A percentile compares a stretch with the other conserved stretches of the same genome.
phyloP scores from a whole-genome alignment of 2,797 vertebrate species.

The Echiichthys vipera region DNA sequence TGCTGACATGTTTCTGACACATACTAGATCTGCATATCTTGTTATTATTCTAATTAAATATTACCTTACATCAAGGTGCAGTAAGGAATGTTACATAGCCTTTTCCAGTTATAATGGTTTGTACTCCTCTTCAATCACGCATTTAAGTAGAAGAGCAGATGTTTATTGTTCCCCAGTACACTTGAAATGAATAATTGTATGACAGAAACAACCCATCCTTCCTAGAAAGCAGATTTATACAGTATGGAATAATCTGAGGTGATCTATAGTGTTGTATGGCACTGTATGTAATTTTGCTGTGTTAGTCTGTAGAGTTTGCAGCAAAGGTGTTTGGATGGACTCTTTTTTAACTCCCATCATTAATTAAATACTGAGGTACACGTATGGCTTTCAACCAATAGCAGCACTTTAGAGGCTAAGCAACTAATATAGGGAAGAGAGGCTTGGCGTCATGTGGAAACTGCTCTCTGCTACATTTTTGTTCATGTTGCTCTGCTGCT shows the following conservation, averaged over 20 bases:
- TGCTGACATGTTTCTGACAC: not conserved
- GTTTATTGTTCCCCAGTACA: not conserved
- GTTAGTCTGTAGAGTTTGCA: not conserved
- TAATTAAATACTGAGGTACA: not conserved
- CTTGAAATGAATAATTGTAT: not conserved
- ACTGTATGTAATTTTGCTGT: not conserved
- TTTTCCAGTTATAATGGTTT: not conserved
- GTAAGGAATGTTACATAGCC: not conserved
- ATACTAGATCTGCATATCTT: not conserved
- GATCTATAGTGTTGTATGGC: too few relatives aligned
- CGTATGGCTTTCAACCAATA: constrained; percentile 2
- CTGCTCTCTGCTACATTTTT: not conserved
- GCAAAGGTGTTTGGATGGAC: not conserved
- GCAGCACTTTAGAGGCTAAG: not conserved
- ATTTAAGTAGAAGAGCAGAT: constrained; percentile 1
- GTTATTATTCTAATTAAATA: constrained; percentile 6
- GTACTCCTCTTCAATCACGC: not conserved
- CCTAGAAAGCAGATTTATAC: not conserved
- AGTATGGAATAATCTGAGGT: not conserved
- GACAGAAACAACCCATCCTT: not conserved
- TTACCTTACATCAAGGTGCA: constrained; percentile 1
- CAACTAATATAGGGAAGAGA: not conserved
- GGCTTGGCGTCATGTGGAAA: not conserved
- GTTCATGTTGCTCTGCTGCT: not conserved
- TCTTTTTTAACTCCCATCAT: not conserved